Base-by-base conservation (phyloP, 2,888 invertebrate genomes). In the Drosophila buzzatii region DNA sequence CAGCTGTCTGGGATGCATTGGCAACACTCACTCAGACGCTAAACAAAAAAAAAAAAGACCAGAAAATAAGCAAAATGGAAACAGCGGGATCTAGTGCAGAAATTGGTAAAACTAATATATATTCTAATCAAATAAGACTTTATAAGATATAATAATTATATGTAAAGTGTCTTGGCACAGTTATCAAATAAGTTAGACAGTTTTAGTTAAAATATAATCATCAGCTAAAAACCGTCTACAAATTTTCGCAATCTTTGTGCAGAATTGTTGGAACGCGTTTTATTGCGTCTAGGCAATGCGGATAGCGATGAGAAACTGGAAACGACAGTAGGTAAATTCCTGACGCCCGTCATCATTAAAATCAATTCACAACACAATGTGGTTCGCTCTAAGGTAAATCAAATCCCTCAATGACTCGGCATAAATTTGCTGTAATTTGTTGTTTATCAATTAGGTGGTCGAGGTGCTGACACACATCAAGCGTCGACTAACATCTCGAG, bases 381-480 rank as follows among this genome's bases (percentile, higher is more conserved):
- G 90, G 98, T 98, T 53, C 93, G 96, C 55, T 94, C 94, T 80
- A 95, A 95, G 94, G 95, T 95, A 91, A 57, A 27, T 7, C 37
- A n/a, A 23, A 18, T 56, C 0, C 20, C 41, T 18, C 44, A 61
- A 75, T 82, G 86, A 83, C 75, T 44, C 7, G 57, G 81, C 86
- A 79, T 0, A 76, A 77, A 66, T 57, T 53, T 23, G 9, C 9
- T 27, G 2, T 27, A 7, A 14, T 18, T 31, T n/a, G 6, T 6
- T 55, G 27, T 41, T 12, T 27, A 23, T 39, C 23, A 37, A 10
- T 12, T 73, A 98, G 96, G 98, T 98, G 16, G 97, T 99, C 96
- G 98, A 98, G 92, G 94, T 98, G 42, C 93, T 99, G 68, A 96
- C 98, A 59, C 98, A 99, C 92, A 96, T 99, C 57, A 99, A 98